Evolutionary conservation across 2,797 vertebrate species (phyloP), one percentile per base, ranked within the genome.

Genomic region (Anableps anableps): DNA sequence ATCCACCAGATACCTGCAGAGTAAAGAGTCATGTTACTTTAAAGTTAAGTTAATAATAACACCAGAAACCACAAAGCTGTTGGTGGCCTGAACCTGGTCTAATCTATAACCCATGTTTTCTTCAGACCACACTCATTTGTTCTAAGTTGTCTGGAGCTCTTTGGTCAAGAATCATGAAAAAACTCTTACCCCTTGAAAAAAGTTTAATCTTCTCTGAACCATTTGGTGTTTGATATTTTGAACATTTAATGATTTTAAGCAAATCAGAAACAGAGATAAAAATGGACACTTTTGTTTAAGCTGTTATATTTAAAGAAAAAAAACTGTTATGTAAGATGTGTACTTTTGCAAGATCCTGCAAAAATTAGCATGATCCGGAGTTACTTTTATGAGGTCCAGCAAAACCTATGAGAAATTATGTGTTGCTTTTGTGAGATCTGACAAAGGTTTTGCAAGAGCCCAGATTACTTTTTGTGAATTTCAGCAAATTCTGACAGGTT

Each of bases 1-100:
- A 96, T 96, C 95, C 96, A 94, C 77, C 83, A 86, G 89, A 94
- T 47, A 93, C 81, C 92, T 94, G 77, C 3, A 72, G 76, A 91
- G 66, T 75, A 90, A 86, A 90, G 1, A 83, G 36, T 55, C 62
- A 36, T 8, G 55, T 89, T 85, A 89, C 60, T 41, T 26, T 23
- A 76, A 72, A 14, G 36, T 66, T n/a, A 26, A 9, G 45, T 78
- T 34, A 80, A 82, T 10, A 73, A 73, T 45, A 80, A 88, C 72
- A 86, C 38, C 4, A 29, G 71, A 78, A 66, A 66, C 23, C 36
- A n/a, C 43, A 9, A 17, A 62, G 75, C 76, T 45, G 77, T 60
- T 64, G 77, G 66, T 64, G 73, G 77, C 26, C 60, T 58, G 26
- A 17, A 26, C 38, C 3, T 41, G 45, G 45, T 79, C 74, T 71